Conservation (phyloP, 2,888 invertebrate species). For the Panzeria rudis region DNA sequence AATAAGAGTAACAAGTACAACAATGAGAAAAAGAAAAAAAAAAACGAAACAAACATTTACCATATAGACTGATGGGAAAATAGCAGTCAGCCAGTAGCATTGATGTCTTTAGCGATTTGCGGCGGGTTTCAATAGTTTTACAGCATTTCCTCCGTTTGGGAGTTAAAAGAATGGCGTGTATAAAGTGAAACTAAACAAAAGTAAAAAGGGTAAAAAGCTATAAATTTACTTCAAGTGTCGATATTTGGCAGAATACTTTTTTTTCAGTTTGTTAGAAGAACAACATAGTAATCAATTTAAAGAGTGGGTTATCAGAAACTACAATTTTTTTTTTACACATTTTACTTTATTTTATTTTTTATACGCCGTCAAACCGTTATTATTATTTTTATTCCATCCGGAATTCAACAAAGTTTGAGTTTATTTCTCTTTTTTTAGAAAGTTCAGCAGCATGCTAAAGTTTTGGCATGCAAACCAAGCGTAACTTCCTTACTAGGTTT, state of each 20-base stretch:
- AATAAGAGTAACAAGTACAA: conserved; percentile 52
- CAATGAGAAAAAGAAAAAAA: conserved; percentile 17
- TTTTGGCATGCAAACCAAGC: conserved; percentile 72
- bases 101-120: conserved; percentile 74
- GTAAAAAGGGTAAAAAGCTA: conserved; percentile 82
- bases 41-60: conserved; percentile 34
- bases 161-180: conserved; percentile 23
- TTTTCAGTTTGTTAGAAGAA: conserved; percentile 59
- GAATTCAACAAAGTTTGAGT: conserved; percentile 72
- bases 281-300: conserved; percentile 57
- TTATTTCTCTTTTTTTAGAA: neutral
- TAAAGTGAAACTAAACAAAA: conserved; percentile 39
- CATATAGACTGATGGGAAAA: conserved; percentile 60
- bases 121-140: conserved; percentile 73
- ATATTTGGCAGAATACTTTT: conserved; percentile 77
- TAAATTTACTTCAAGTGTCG: conserved; percentile 83
- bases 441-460: conserved; percentile 63
- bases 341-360: conserved; percentile 18
- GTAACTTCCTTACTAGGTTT: conserved; percentile 64
- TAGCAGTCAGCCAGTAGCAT: conserved; percentile 19
- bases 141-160: conserved; percentile 47
- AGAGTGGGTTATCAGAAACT: conserved; percentile 64
- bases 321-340: conserved; percentile 25
- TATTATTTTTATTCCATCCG: conserved; percentile 78
- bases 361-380: conserved; percentile 74